These are phyloP conservation scores for Triplophysa yarkandensis DNA, from an alignment of 2,797 vertebrate genomes.

Conservation along the genomic window DNA sequence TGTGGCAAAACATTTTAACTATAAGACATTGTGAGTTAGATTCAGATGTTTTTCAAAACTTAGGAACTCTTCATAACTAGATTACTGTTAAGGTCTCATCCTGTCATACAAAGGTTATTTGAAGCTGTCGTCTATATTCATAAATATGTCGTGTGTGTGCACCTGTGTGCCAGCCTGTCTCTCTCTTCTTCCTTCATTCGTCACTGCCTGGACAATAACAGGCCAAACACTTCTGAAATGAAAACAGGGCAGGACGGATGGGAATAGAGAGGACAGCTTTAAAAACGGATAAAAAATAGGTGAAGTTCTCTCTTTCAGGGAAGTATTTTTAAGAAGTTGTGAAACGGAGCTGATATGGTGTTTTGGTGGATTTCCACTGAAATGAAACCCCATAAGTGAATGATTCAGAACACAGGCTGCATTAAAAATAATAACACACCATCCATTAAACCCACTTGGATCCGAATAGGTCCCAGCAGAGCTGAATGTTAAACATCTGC, in stretches of 20 bases:
- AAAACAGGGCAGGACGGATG: constrained; percentile 58
- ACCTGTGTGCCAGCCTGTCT: neutral
- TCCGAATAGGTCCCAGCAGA: neutral
- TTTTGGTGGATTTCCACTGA: neutral
- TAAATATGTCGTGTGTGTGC: constrained; percentile 20
- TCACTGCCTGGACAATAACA: constrained; percentile 45
- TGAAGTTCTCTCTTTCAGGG: constrained; percentile 44
- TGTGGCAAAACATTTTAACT: no score
- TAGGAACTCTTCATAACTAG: neutral
- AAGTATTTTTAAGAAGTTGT: constrained; percentile 40
- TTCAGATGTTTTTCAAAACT: neutral
- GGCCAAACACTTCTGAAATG: constrained; percentile 46
- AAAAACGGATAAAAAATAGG: constrained; percentile 56
- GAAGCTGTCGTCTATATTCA: neutral
- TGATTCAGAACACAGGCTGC: neutral
- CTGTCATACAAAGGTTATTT: neutral
- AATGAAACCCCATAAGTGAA: neutral
- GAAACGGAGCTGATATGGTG: neutral
- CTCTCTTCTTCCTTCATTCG: constrained; percentile 15
- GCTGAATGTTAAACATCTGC: neutral
- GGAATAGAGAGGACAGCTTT: constrained; percentile 55
- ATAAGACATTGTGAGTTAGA: no score
- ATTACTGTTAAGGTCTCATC: neutral
- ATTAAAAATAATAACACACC: neutral
- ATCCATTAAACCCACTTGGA: neutral